A percentile compares a stretch with the other conserved stretches of the same genome.
Evolutionary conservation across 2,888 invertebrate genomes (phyloP).

Genomic region (Drosophila robusta): DNA sequence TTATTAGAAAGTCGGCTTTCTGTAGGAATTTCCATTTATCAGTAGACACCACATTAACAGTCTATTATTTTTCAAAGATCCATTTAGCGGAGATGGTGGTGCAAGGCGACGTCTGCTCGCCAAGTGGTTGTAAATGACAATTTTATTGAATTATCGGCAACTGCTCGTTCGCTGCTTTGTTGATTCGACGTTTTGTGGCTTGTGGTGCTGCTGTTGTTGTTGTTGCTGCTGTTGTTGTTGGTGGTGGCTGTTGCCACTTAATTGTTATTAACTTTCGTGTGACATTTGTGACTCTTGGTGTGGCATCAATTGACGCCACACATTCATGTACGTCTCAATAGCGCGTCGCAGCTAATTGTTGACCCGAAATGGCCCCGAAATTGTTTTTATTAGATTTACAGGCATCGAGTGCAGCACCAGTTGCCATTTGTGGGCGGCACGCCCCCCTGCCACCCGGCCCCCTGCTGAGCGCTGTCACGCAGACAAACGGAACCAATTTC

Average conservation of each 20-base stretch:
- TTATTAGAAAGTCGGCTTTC: too few relatives aligned
- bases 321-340: conserved; percentile 8
- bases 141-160: conserved; percentile 50
- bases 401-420: conserved; percentile 7
- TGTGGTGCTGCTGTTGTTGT: conserved; percentile 10
- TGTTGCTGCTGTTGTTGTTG: conserved; percentile 8
- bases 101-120: not conserved
- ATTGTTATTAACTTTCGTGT: conserved; percentile 81
- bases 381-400: conserved; percentile 75
- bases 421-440: conserved; percentile 6
- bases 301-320: conserved; percentile 71
- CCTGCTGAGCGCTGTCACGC: not conserved
- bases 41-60: not conserved
- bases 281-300: conserved; percentile 77
- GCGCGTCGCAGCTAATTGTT: conserved; percentile 61
- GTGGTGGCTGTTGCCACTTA: conserved; percentile 51
- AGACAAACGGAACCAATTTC: conserved; percentile 58
- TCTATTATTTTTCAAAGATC: not conserved
- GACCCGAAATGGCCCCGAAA: conserved; percentile 61
- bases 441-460: not conserved
- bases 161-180: conserved; percentile 7
- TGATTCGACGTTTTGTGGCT: conserved; percentile 49
- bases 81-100: not conserved
- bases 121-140: conserved; percentile 43
- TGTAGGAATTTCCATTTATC: not conserved